These are phyloP conservation scores for Limnodromus scolopaceus DNA, from an alignment of 2,797 vertebrate genomes.

Conservation along the genomic window DNA sequence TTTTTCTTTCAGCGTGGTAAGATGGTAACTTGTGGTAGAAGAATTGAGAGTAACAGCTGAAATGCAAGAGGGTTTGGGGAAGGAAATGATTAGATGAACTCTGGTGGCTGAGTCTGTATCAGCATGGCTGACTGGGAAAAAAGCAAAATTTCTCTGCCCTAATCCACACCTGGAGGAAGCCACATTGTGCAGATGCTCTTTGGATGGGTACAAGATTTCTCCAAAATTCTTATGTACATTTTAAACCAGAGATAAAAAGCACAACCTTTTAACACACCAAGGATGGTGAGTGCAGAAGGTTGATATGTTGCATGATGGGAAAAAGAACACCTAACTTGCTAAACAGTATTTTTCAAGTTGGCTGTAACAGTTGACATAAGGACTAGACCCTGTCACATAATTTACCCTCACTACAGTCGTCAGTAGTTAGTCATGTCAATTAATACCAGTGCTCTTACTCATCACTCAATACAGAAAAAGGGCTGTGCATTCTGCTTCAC, in stretches of 20 bases:
- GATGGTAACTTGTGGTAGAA: slow-evolving; percentile 38
- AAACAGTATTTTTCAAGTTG: neutral
- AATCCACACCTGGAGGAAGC: neutral
- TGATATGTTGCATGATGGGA: neutral
- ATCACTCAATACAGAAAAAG: neutral
- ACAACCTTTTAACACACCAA: neutral
- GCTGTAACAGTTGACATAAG: neutral
- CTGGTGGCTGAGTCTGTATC: neutral
- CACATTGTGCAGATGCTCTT: neutral
- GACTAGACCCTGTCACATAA: neutral
- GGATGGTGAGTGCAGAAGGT: neutral
- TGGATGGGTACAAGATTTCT: neutral
- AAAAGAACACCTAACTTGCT: neutral
- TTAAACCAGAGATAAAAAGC: neutral
- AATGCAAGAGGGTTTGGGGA: neutral
- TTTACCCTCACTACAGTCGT: neutral
- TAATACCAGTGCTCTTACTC: neutral
- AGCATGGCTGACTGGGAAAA: neutral
- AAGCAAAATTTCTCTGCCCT: neutral
- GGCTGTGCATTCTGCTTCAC: neutral
- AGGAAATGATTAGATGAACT: neutral
- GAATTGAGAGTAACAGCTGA: slow-evolving; percentile 79
- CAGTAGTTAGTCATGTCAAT: neutral
- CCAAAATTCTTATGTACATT: neutral
- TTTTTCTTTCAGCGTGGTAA: slow-evolving; percentile 73